phyloP scores from a whole-genome alignment of 2,888 invertebrate genomes.

The Arctia plantaginis region DNA sequence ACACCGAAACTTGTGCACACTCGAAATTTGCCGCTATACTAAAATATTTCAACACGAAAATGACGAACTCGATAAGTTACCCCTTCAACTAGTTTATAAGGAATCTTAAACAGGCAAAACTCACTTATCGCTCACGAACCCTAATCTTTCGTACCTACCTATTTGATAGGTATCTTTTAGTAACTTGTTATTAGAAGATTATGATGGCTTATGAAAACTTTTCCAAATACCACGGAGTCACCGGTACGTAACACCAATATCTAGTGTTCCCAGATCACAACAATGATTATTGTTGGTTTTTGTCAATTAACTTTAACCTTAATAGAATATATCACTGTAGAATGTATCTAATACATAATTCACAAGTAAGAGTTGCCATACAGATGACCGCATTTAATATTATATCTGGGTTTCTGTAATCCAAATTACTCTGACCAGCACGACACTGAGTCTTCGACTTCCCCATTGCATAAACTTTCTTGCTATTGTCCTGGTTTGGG shows the following conservation, averaged over 20 bases:
- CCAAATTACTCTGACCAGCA: too few relatives aligned
- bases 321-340: too few relatives aligned
- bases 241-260: neutral
- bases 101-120: neutral
- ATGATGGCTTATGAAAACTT: neutral
- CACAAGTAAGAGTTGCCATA: too few relatives aligned
- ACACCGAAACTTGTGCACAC: constrained; percentile 71
- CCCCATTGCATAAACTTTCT: too few relatives aligned
- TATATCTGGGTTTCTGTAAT: too few relatives aligned
- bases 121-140: neutral
- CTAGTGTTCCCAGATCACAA: too few relatives aligned
- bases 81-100: constrained; percentile 16
- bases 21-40: constrained; percentile 58
- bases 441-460: too few relatives aligned
- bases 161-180: neutral
- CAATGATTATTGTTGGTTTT: too few relatives aligned
- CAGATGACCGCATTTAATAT: too few relatives aligned
- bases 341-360: too few relatives aligned
- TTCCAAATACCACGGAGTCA: neutral
- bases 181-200: neutral
- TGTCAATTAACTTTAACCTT: too few relatives aligned
- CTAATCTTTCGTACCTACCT: neutral
- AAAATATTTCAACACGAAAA: constrained; percentile 68
- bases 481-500: too few relatives aligned
- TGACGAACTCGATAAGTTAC: constrained; percentile 68